Conservation (phyloP, 1,140 invertebrate genomes). For the Pseudomyrmex cubaensis region DNA sequence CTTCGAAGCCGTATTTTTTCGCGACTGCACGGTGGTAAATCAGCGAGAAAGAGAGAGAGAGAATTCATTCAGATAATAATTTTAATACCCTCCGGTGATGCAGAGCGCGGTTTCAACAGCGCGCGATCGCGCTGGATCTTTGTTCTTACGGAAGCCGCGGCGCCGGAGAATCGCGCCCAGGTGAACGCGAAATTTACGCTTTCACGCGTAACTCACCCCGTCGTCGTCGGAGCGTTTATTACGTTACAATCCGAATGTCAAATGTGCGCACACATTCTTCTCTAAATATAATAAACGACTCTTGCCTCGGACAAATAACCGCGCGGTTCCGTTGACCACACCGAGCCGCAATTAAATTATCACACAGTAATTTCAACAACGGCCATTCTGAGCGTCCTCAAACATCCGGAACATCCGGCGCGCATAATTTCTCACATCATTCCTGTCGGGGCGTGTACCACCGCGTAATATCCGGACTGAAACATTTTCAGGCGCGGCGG, state of each 20-base stretch:
- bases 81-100: slow-evolving; percentile 20
- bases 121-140: slow-evolving; percentile 3
- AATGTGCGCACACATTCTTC: slow-evolving; percentile 47
- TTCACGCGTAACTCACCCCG: slow-evolving; percentile 25
- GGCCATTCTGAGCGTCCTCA: slow-evolving; percentile 58
- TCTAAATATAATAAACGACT: slow-evolving; percentile 58
- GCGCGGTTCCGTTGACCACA: slow-evolving; percentile 35
- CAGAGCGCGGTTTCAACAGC: neutral
- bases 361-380: slow-evolving; percentile 64
- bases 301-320: slow-evolving; percentile 53
- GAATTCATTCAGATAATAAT: slow-evolving; percentile 32
- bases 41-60: slow-evolving; percentile 10
- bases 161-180: slow-evolving; percentile 6
- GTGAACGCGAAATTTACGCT: slow-evolving; percentile 41
- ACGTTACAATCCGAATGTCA: slow-evolving; percentile 36
- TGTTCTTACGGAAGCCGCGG: slow-evolving; percentile 32
- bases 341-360: slow-evolving; percentile 67
- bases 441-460: slow-evolving; percentile 47
- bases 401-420: slow-evolving; percentile 56
- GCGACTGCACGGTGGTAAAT: slow-evolving; percentile 29
- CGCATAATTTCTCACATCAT: slow-evolving; percentile 66
- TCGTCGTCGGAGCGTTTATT: slow-evolving; percentile 35
- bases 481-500: slow-evolving; percentile 18
- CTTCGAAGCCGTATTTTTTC: slow-evolving; percentile 17
- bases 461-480: slow-evolving; percentile 49